Percentiles rank a stretch among this genome's conserved stretches.
phyloP scores from a whole-genome alignment of 1,140 invertebrate genomes.

The Gonioctena quinquepunctata region DNA sequence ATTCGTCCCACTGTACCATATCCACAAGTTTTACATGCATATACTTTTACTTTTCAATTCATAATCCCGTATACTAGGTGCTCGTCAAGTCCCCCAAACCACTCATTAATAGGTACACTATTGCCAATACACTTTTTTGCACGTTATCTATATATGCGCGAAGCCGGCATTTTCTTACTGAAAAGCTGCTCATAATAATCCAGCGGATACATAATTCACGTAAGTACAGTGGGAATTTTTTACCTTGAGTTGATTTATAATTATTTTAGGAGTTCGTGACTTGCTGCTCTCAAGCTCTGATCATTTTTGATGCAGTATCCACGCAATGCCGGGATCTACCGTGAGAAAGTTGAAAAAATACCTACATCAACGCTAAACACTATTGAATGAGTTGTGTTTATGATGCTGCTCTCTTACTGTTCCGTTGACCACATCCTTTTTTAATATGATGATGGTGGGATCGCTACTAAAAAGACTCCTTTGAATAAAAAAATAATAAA shows the following conservation, averaged over 20 bases:
- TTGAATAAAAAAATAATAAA: no score
- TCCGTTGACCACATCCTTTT: background rate
- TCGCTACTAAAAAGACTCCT: background rate
- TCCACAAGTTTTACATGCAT: no score
- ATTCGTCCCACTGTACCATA: no score
- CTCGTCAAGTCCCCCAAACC: background rate
- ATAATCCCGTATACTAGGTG: background rate
- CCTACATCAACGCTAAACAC: slow-evolving; percentile 20
- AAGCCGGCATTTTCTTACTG: background rate
- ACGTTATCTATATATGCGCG: background rate
- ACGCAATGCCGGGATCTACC: slow-evolving; percentile 12
- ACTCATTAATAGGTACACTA: background rate
- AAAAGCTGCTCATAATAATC: background rate
- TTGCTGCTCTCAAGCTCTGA: slow-evolving; percentile 12
- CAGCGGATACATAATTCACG: slow-evolving; percentile 17
- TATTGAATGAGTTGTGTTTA: slow-evolving; percentile 9
- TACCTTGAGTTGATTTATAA: slow-evolving; percentile 19
- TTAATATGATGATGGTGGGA: background rate
- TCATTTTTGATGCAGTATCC: slow-evolving; percentile 12
- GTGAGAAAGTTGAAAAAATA: slow-evolving; percentile 23
- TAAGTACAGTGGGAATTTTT: slow-evolving; percentile 17
- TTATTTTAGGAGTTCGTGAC: slow-evolving; percentile 17
- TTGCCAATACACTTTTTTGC: background rate
- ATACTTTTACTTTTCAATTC: background rate
- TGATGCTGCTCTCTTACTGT: background rate